A percentile compares a stretch with the other conserved stretches of the same genome.
Conservation (phyloP, 2,113 vertebrate species). For the Callionymus lyra region DNA sequence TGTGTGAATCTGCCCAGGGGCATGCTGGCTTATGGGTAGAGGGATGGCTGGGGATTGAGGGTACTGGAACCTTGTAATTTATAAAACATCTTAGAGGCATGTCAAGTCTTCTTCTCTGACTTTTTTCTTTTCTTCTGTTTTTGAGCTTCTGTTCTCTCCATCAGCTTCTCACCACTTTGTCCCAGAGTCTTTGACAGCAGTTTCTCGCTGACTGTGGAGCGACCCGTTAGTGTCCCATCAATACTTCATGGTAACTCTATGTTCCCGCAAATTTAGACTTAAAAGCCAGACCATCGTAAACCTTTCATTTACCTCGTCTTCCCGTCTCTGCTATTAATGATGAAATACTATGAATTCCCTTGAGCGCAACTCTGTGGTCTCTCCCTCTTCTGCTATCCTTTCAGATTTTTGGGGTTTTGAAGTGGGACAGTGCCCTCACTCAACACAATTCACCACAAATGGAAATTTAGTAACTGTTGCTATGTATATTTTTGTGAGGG, state of each 20-base stretch:
- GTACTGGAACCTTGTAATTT: slow-evolving; percentile 57
- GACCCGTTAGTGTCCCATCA: slow-evolving; percentile 43
- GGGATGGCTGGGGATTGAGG: slow-evolving; percentile 39
- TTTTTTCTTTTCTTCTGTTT: slow-evolving; percentile 1
- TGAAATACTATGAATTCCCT: slow-evolving; percentile 14
- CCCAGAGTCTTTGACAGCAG: slow-evolving; percentile 18
- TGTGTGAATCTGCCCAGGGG: slow-evolving; percentile 20
- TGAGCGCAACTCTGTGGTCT: slow-evolving; percentile 1
- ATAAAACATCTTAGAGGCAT: slow-evolving; percentile 53
- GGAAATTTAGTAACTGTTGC: slow-evolving; percentile 12
- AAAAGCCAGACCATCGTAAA: too few relatives aligned
- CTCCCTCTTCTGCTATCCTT: too few relatives aligned
- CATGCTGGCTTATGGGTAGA: slow-evolving; percentile 31
- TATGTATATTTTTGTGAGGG: background rate
- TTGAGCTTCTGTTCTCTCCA: slow-evolving; percentile 6
- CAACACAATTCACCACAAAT: too few relatives aligned
- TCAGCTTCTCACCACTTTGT: slow-evolving; percentile 8
- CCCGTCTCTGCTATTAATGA: background rate
- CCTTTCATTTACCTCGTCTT: slow-evolving; percentile 31
- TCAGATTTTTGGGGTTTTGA: too few relatives aligned
- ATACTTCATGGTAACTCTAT: slow-evolving; percentile 51
- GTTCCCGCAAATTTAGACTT: slow-evolving; percentile 41
- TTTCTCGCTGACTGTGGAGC: slow-evolving; percentile 46
- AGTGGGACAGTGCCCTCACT: too few relatives aligned
- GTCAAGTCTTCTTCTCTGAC: slow-evolving; percentile 27